A percentile compares a stretch with the other conserved stretches of the same genome.
phyloP scores from a whole-genome alignment of 2,888 invertebrate genomes.

The Phlogophora meticulosa region DNA sequence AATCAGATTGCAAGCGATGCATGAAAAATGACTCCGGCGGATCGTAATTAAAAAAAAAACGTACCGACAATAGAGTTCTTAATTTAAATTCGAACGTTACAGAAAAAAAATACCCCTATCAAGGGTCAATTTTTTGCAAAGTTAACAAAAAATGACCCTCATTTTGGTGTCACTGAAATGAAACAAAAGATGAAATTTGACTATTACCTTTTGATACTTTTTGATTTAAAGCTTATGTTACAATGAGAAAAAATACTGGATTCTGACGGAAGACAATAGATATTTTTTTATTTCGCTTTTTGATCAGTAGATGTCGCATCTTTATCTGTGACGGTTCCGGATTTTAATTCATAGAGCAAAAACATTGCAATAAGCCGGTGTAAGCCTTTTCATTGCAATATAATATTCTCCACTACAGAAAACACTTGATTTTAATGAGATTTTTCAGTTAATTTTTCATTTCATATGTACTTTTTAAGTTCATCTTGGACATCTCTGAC shows the following conservation, averaged over 20 bases:
- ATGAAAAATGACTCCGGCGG: slow-evolving; percentile 89
- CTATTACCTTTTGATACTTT: slow-evolving; percentile 83
- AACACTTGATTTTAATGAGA: not conserved
- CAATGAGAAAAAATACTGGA: slow-evolving; percentile 77
- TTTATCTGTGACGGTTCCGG: slow-evolving; percentile 49
- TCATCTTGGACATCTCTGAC: too few relatives aligned
- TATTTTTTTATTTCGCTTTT: slow-evolving; percentile 68
- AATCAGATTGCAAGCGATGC: slow-evolving; percentile 90
- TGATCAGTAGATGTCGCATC: slow-evolving; percentile 72
- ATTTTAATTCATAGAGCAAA: slow-evolving; percentile 42
- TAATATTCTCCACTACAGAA: not conserved
- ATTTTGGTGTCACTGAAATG: slow-evolving; percentile 81
- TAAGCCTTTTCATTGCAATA: slow-evolving; percentile 7
- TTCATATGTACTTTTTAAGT: too few relatives aligned
- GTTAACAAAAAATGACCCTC: slow-evolving; percentile 73
- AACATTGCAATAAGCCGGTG: slow-evolving; percentile 8
- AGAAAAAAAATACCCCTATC: slow-evolving; percentile 72
- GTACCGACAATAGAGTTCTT: slow-evolving; percentile 82
- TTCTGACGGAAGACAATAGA: slow-evolving; percentile 73
- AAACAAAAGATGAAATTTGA: slow-evolving; percentile 88
- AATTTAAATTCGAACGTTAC: slow-evolving; percentile 85
- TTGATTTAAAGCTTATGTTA: slow-evolving; percentile 86
- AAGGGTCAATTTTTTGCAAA: slow-evolving; percentile 63
- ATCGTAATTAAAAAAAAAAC: slow-evolving; percentile 88
- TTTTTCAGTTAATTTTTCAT: not conserved